Base-by-base conservation (phyloP, 2,888 invertebrate species). In the Ornithoptera alexandrae region DNA sequence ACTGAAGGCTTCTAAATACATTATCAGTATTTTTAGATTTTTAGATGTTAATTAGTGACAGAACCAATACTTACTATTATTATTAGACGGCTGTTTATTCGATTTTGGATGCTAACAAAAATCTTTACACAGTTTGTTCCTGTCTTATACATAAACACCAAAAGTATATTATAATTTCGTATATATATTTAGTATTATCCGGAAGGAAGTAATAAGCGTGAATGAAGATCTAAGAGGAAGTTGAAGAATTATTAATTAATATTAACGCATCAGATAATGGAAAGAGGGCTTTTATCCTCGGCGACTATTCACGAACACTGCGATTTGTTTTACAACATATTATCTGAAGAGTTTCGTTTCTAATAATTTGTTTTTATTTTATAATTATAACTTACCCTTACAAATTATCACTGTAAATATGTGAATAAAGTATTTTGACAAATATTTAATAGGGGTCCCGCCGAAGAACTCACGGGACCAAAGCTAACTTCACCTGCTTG, bases 231-330 rank as follows among this genome's bases (percentile, higher is more conserved):
- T 50, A 67, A 67, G 50, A 15, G 39, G 30, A 30, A 53, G 59
- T 17, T 17, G 18, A 50, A 50, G 50, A 61, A 22, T 67, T 24
- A 53, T 53, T 67, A 67, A 67, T 67, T 67, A 67, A 67, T 67
- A 67, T 61, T 53, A 61, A 67, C 50, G 66, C 61, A 67, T 36
- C 61, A 61, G 66, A 61, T 61, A 67, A 61, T 61, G 61, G 66
- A 61, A 66, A 36, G 22, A 60, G 60, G 53, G 30, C 56, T 64
- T 36, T 56, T 39, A 58, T 57, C 70, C 63, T 50, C 20, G 36
- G 62, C 42, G 60, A 20, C 20, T 57, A 18, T 20, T n/a, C 53
- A 10, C 10, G 22, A 65, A 20, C 36, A 50, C 18, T 50, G 30
- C 30, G 50, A 50, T 50, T 17, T 18, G 50, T 50, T 5, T 17